These are phyloP conservation scores for Cylloceria caligata DNA, from an alignment of 2,888 invertebrate species.

Conservation along the genomic window DNA sequence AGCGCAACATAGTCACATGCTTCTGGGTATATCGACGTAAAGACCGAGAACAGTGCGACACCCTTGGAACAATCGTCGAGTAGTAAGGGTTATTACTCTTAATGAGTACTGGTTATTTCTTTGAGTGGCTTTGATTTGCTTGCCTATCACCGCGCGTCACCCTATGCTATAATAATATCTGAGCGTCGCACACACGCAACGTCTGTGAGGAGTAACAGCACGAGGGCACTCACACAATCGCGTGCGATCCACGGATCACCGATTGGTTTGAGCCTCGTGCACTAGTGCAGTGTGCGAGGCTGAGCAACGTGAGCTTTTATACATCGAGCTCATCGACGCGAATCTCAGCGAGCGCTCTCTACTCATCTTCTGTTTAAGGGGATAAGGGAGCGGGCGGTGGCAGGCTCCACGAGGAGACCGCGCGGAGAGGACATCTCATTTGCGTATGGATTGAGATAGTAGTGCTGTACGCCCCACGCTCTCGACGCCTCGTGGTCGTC, in stretches of 20 bases:
- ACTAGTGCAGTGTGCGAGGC: constrained; percentile 13
- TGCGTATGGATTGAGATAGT: constrained; percentile 83
- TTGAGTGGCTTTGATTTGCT: constrained; percentile 83
- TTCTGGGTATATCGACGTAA: not conserved
- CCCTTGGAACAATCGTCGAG: constrained; percentile 82
- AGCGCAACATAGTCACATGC: too few relatives aligned
- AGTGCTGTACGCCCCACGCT: constrained; percentile 71
- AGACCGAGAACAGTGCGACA: constrained; percentile 78
- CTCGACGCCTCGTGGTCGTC: constrained; percentile 28
- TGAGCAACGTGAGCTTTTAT: constrained; percentile 49
- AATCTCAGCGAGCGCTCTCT: constrained; percentile 28
- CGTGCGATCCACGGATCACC: constrained; percentile 11
- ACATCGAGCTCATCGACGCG: constrained; percentile 51
- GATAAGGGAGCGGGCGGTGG: constrained; percentile 8
- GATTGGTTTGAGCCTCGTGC: constrained; percentile 8
- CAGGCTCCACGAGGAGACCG: constrained; percentile 63
- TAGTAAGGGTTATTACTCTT: constrained; percentile 81
- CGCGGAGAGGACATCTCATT: constrained; percentile 78
- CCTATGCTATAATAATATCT: constrained; percentile 62
- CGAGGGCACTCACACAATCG: constrained; percentile 8
- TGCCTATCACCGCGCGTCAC: constrained; percentile 67
- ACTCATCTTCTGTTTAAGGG: constrained; percentile 40
- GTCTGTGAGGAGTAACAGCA: not conserved
- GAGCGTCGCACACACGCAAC: constrained; percentile 28
- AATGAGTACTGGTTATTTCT: constrained; percentile 83